Base-by-base conservation (phyloP, 1,140 invertebrate species). In the Kradibia gibbosae region DNA sequence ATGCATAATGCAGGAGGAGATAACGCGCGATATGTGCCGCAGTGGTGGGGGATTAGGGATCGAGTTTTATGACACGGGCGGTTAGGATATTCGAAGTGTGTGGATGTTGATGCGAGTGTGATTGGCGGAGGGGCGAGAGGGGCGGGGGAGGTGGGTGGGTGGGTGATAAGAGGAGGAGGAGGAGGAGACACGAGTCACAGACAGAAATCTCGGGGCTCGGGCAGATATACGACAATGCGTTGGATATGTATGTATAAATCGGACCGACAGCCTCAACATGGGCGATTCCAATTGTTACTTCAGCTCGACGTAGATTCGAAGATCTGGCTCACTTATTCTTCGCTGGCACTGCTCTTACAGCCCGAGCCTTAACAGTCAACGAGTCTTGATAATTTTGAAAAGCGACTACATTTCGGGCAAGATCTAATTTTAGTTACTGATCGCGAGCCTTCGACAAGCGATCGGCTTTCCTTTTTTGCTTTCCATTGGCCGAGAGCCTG, bases 1-100 rank as follows among this genome's bases (percentile, higher is more conserved):
- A 57, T 74, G 72, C 72, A 74, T 74, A 74, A 74, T 57, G 50
- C 39, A 74, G 67, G 67, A 74, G 67, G 67, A 60, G 45, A 74
- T 74, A 53, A 31, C 50, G 34, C 53, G 36, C 39, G 67, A 20
- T 45, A 17, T 71, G 17, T 28, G 31, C 17, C 3, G 4, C 5
- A 25, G 60, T 28, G 25, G 60, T 11, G 60, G 28, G 25, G 10
- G 60, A 65, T 7, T n/a, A 65, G 60, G 31, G 25, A 50, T 11
- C 20, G 42, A 48, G 28, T 48, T n/a, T n/a, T n/a, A n/a, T 48
- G 45, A 48, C 17, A 48, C 8, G 45, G 45, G 17, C 17, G 17
- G 8, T 48, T 7, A 17, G 7, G 45, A 17, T 48, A 17, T 7
- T 48, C 45, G 45, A 3, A 22, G 50, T 53, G 50, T n/a, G 50